phyloP scores from a whole-genome alignment of 2,888 invertebrate species.

The Polyploca ridens region DNA sequence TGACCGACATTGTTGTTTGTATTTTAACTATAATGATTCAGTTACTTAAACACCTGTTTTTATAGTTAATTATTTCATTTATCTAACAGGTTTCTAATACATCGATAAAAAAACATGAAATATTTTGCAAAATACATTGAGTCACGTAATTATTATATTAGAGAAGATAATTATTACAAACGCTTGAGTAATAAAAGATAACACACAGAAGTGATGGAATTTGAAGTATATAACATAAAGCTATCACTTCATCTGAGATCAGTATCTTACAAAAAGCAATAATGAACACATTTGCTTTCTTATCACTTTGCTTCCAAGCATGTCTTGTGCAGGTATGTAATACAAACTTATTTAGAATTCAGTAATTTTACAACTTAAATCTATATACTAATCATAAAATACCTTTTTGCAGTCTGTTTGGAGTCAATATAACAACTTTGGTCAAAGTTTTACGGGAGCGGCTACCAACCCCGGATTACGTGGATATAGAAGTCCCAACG shows the following conservation, averaged over 20 bases:
- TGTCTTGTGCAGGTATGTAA: neutral
- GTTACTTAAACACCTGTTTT: neutral
- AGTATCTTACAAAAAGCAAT: neutral
- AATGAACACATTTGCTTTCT: neutral
- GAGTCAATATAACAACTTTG: neutral
- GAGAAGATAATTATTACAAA: neutral
- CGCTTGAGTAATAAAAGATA: neutral
- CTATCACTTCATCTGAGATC: too few relatives aligned
- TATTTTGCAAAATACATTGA: neutral
- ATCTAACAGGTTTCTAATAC: neutral
- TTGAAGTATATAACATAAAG: too few relatives aligned
- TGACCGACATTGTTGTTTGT: slow-evolving; percentile 20
- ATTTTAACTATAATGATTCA: slow-evolving; percentile 3
- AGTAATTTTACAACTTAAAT: too few relatives aligned
- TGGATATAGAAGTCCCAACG: neutral
- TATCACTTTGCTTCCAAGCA: neutral
- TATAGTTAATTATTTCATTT: neutral
- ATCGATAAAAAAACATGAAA: neutral
- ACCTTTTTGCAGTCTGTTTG: slow-evolving; percentile 1
- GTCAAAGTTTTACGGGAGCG: neutral
- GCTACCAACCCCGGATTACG: neutral
- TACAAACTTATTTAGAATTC: neutral
- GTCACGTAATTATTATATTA: neutral
- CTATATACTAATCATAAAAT: too few relatives aligned
- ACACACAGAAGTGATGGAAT: too few relatives aligned